phyloP scores from a whole-genome alignment of 2,113 vertebrate genomes.

The Catharus bicknelli region DNA sequence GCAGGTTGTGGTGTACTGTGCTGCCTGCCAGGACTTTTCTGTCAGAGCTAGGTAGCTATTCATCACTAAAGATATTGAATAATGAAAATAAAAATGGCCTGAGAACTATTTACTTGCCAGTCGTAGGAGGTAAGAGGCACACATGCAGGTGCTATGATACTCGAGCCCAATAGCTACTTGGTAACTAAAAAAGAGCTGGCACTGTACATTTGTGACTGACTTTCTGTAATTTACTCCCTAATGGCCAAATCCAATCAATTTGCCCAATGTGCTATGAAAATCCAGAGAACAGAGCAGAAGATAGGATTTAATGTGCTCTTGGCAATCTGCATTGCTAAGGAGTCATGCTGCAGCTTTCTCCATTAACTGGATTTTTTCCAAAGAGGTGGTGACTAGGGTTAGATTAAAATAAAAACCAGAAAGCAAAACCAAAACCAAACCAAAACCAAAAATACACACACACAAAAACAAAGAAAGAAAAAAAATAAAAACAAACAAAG shows the following conservation, averaged over 20 bases:
- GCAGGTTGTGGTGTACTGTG: background rate
- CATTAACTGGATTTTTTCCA: background rate
- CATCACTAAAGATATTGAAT: background rate
- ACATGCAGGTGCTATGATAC: background rate
- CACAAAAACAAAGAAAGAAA: background rate
- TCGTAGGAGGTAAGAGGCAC: background rate
- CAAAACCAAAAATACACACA: background rate
- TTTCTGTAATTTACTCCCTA: slow-evolving; percentile 1
- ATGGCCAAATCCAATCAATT: background rate
- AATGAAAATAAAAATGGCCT: background rate
- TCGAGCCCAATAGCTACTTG: background rate
- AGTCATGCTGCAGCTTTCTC: background rate
- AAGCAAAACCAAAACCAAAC: background rate
- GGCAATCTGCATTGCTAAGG: background rate
- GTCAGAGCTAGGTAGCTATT: background rate
- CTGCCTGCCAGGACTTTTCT: background rate
- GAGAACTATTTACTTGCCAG: background rate
- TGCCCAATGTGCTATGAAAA: background rate
- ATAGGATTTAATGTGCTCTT: background rate
- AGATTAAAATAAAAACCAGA: background rate
- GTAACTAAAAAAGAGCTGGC: background rate
- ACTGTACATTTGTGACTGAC: background rate
- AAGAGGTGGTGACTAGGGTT: background rate
- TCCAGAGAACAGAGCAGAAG: background rate
- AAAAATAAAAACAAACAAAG: background rate